Evolutionary conservation across 2,113 vertebrate genomes (phyloP).

Genomic region (Pardalotus punctatus): DNA sequence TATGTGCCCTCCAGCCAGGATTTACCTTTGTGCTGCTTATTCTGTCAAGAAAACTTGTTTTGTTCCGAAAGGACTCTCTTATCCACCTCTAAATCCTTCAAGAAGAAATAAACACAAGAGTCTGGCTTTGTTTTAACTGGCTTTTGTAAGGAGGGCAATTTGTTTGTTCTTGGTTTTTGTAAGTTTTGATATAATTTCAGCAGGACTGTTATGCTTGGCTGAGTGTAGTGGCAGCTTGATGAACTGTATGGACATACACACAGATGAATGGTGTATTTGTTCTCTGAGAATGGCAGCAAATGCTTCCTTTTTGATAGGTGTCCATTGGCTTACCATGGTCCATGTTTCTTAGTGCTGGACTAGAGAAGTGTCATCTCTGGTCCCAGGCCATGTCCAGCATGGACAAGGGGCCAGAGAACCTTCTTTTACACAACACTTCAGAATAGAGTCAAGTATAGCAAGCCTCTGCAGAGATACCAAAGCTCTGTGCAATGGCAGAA

Average conservation of each 20-base stretch:
- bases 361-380: neutral
- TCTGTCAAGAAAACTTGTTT: conserved; percentile 10
- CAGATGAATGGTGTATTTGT: neutral
- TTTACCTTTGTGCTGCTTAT: conserved; percentile 36
- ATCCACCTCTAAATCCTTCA: neutral
- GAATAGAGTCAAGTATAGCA: neutral
- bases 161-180: neutral
- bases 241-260: neutral
- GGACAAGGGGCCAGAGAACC: neutral
- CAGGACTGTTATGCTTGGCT: neutral
- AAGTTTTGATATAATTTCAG: neutral
- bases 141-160: neutral
- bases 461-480: neutral
- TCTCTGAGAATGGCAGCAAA: neutral
- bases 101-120: neutral
- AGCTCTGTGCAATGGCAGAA: neutral
- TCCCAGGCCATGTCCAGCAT: neutral
- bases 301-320: neutral
- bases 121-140: neutral
- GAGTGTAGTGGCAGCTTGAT: neutral
- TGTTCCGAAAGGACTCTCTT: neutral
- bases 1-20: conserved; percentile 48
- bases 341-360: neutral
- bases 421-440: neutral
- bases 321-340: neutral